phyloP scores from a whole-genome alignment of 2,797 vertebrate species.

The Sparus aurata region DNA sequence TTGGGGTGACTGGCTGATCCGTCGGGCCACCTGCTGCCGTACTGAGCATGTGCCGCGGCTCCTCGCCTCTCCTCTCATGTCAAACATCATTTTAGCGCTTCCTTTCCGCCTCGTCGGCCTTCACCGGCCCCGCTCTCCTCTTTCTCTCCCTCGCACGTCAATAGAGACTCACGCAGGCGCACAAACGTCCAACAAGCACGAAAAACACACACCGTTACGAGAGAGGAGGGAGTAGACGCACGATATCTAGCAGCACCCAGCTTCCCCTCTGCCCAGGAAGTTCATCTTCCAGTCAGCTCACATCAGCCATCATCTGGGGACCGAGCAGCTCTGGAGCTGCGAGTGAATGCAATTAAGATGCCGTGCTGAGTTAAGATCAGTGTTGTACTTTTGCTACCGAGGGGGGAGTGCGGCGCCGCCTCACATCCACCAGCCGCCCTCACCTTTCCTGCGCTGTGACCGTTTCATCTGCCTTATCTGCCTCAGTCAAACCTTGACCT shows the following conservation, averaged over 20 bases:
- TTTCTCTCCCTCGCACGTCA: neutral
- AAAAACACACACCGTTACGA: neutral
- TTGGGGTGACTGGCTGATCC: conserved; percentile 45
- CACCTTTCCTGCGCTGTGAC: conserved; percentile 35
- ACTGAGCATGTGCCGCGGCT: conserved; percentile 34
- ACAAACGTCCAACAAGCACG: neutral
- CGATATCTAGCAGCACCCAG: conserved; percentile 21
- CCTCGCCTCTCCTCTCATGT: conserved; percentile 49
- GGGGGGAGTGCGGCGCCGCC: conserved; percentile 17
- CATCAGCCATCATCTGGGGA: conserved; percentile 79
- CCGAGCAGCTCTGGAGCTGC: conserved; percentile 58
- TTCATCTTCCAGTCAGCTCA: conserved; percentile 84
- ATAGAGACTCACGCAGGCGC: neutral
- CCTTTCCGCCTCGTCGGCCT: conserved; percentile 51
- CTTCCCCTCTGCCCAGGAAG: conserved; percentile 66
- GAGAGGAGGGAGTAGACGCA: neutral
- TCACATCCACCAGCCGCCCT: conserved; percentile 27
- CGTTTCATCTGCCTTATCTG: conserved; percentile 57
- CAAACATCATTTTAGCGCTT: conserved; percentile 61
- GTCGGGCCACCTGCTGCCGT: conserved; percentile 43
- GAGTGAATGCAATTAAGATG: conserved; percentile 81
- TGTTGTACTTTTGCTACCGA: conserved; percentile 58
- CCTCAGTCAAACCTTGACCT: conserved; percentile 59
- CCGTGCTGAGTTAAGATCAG: conserved; percentile 76
- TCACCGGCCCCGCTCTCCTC: neutral